These are phyloP conservation scores for Irena cyanogastra DNA, from an alignment of 2,113 vertebrate species.

Conservation along the genomic window DNA sequence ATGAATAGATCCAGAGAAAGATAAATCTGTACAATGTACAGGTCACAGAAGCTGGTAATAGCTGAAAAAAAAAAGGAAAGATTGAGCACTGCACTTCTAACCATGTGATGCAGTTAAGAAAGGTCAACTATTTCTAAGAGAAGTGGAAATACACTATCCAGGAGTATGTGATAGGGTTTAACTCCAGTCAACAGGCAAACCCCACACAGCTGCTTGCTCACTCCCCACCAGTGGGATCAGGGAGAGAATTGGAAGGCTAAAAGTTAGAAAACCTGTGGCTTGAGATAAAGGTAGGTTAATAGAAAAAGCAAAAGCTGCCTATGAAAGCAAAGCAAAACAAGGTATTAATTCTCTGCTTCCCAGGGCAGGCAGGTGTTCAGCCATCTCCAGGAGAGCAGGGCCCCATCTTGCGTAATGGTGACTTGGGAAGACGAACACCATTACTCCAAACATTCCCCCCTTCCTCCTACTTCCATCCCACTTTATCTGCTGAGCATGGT, in stretches of 20 bases:
- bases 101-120: not conserved
- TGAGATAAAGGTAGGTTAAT: not conserved
- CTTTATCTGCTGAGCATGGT: not conserved
- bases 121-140: not conserved
- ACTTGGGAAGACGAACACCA: rapidly evolving
- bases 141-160: not conserved
- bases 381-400: not conserved
- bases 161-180: not conserved
- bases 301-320: not conserved
- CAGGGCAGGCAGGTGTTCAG: not conserved
- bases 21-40: not conserved
- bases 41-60: not conserved
- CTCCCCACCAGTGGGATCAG: rapidly evolving
- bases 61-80: not conserved
- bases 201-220: not conserved
- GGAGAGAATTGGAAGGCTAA: not conserved
- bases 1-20: not conserved
- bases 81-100: not conserved
- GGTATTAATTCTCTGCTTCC: not conserved
- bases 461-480: not conserved
- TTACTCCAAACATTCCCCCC: rapidly evolving
- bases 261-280: not conserved
- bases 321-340: not conserved
- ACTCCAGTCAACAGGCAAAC: not conserved
- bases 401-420: rapidly evolving